Evolutionary conservation across 2,797 vertebrate genomes (phyloP).

Genomic region (Cichlasoma orientale): DNA sequence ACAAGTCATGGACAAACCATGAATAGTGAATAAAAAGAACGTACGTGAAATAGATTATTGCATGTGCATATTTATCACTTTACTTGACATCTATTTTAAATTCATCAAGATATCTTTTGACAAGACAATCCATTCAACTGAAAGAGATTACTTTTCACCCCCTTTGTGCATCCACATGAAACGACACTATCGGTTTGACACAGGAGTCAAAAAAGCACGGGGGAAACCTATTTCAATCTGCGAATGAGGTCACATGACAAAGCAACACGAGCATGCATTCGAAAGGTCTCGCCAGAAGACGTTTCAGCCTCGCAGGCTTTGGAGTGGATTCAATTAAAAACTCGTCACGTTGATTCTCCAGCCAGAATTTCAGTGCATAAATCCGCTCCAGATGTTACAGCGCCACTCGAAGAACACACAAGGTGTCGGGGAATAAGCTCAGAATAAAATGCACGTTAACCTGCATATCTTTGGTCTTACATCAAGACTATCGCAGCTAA

Average conservation of each 20-base stretch:
- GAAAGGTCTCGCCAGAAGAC: slow-evolving; percentile 61
- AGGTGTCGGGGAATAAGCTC: slow-evolving; percentile 60
- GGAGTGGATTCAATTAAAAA: slow-evolving; percentile 73
- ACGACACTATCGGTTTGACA: slow-evolving; percentile 13
- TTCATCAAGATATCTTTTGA: not conserved
- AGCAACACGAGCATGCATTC: slow-evolving; percentile 58
- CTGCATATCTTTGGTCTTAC: slow-evolving; percentile 20
- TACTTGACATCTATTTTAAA: not conserved
- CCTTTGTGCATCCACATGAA: not conserved
- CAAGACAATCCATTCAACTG: not conserved
- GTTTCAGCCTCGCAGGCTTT: slow-evolving; percentile 69
- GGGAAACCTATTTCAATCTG: slow-evolving; percentile 18
- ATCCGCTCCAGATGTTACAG: slow-evolving; percentile 73
- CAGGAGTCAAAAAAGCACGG: not conserved
- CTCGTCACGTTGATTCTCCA: slow-evolving; percentile 68
- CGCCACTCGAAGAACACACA: slow-evolving; percentile 65
- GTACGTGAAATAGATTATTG: not conserved
- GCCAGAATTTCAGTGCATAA: slow-evolving; percentile 68
- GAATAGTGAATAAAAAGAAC: not conserved
- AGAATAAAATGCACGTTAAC: slow-evolving; percentile 49
- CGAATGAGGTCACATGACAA: slow-evolving; percentile 57
- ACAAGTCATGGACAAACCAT: not conserved
- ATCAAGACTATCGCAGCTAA: slow-evolving; percentile 16
- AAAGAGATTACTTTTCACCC: slow-evolving; percentile 2
- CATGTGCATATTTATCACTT: not conserved